phyloP scores from a whole-genome alignment of 2,888 invertebrate genomes.

The Gerris lacustris region DNA sequence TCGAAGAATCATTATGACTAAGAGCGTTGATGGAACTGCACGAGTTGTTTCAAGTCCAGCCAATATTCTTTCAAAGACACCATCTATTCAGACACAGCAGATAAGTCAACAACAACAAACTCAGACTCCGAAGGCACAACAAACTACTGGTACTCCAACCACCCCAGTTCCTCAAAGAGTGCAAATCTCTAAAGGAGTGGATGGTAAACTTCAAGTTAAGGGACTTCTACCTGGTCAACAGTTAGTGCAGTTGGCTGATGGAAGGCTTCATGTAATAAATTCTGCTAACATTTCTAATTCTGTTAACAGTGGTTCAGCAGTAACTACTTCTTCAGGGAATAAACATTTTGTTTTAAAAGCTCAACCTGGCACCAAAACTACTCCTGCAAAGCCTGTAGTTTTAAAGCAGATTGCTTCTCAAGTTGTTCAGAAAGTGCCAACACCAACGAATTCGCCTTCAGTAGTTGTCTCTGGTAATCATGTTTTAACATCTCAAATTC shows the following conservation, averaged over 20 bases:
- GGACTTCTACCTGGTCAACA: conserved; percentile 88
- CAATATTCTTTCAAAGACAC: conserved; percentile 44
- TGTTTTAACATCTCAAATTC: conserved; percentile 32
- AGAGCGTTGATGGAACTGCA: conserved; percentile 55
- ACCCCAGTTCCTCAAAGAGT: conserved; percentile 52
- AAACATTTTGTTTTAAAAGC: conserved; percentile 27
- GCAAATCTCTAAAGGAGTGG: conserved; percentile 78
- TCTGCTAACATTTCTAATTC: conserved; percentile 36
- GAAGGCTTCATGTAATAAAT: conserved; percentile 74
- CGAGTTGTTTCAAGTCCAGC: conserved; percentile 50
- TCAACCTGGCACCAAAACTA: conserved; percentile 16
- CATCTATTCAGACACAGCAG: conserved; percentile 25
- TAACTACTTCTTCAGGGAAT: conserved; percentile 29
- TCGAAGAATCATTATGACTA: conserved; percentile 60
- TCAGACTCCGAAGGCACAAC: background rate
- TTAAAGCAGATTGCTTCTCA: conserved; percentile 30
- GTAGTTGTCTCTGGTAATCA: conserved; percentile 38
- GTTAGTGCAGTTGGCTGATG: conserved; percentile 83
- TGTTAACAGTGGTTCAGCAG: conserved; percentile 18
- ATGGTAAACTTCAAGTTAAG: conserved; percentile 82
- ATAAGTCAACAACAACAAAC: background rate
- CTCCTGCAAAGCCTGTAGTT: conserved; percentile 18
- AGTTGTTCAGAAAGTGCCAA: conserved; percentile 37
- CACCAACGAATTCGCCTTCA: conserved; percentile 21
- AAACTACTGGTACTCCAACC: conserved; percentile 7